Conservation (phyloP, 1,140 invertebrate species). For the Drosophila pallidifrons region DNA sequence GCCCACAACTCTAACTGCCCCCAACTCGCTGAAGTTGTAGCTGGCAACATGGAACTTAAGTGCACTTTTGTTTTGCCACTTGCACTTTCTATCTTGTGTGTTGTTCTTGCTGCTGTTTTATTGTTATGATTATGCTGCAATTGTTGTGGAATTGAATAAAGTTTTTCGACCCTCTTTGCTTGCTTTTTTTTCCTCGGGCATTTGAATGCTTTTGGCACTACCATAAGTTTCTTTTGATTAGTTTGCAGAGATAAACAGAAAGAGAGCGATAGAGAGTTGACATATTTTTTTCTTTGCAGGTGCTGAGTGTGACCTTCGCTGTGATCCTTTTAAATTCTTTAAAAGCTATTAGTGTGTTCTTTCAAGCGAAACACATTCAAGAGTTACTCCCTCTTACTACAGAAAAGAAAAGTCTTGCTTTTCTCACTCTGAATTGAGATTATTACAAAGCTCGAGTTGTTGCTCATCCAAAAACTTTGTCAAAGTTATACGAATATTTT, state of each 20-base stretch:
- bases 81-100: conserved; percentile 29
- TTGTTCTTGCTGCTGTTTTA: conserved; percentile 22
- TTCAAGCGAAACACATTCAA: conserved; percentile 4
- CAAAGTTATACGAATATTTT: conserved; percentile 17
- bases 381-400: background rate
- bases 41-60: conserved; percentile 66
- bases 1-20: background rate
- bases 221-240: conserved; percentile 74
- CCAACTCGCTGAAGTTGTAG: no score
- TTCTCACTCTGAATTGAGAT: background rate
- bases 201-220: conserved; percentile 49
- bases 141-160: conserved; percentile 76
- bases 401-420: background rate
- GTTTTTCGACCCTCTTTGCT: conserved; percentile 44
- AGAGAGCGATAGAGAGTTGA: conserved; percentile 9
- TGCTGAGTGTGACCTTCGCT: conserved; percentile 16
- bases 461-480: conserved; percentile 7
- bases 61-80: conserved; percentile 55
- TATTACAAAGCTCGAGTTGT: conserved; percentile 26
- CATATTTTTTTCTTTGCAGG: conserved; percentile 4
- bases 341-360: conserved; percentile 36
- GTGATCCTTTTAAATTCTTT: conserved; percentile 14
- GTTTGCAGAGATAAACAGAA: conserved; percentile 44
- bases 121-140: conserved; percentile 68
- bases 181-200: conserved; percentile 38